Conservation (phyloP, 2,888 invertebrate species). For the Minunthozetes semirufus region DNA sequence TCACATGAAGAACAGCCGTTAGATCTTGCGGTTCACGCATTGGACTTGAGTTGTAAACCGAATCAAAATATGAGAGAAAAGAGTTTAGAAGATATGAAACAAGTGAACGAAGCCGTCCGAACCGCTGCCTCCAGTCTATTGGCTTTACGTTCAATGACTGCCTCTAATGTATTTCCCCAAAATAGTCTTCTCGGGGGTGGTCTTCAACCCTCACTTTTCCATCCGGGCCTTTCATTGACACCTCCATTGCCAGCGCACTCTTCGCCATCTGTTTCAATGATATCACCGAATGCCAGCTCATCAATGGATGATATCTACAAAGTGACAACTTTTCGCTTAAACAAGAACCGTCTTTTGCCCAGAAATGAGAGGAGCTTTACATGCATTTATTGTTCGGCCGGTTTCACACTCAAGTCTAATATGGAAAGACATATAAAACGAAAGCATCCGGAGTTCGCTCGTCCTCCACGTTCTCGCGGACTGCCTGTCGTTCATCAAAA, state of each 20-base stretch:
- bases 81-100: background rate
- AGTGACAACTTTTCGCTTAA: conserved; percentile 14
- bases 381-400: conserved; percentile 80
- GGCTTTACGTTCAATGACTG: conserved; percentile 26
- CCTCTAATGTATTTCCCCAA: background rate
- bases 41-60: conserved; percentile 71
- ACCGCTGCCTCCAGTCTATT: conserved; percentile 31
- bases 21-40: conserved; percentile 55
- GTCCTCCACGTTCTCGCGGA: conserved; percentile 39
- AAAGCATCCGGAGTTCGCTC: conserved; percentile 71
- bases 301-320: conserved; percentile 28
- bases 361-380: conserved; percentile 63
- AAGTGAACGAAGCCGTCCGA: conserved; percentile 28
- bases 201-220: background rate
- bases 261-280: background rate
- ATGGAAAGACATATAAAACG: conserved; percentile 92
- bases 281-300: conserved; percentile 21
- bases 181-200: background rate
- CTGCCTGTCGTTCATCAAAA: conserved; percentile 36
- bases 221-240: conserved; percentile 1
- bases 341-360: conserved; percentile 28
- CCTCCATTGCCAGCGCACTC: conserved; percentile 21
- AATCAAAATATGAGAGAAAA: background rate
- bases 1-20: conserved; percentile 43
- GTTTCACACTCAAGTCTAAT: conserved; percentile 79